Base-by-base conservation (phyloP, 1,140 invertebrate genomes). In the Micrasema minimum region DNA sequence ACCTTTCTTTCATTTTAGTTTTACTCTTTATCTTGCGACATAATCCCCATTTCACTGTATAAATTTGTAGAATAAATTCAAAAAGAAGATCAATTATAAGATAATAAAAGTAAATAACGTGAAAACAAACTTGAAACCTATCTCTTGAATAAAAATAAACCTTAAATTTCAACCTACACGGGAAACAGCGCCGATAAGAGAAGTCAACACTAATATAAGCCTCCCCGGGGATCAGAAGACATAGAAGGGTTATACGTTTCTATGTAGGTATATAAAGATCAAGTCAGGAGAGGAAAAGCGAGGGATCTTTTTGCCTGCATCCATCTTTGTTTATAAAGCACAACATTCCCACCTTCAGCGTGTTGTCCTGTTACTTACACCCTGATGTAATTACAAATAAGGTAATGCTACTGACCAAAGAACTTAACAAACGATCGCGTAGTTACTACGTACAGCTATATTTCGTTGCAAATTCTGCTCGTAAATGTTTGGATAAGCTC, bases 71-170 rank as follows among this genome's bases (percentile, higher is more conserved):
- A 59, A 59, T 59, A 66, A 50, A 66, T 67, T 53, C 45, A 26
- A 55, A 51, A 74, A 51, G 45, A 57, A 71, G 51, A 71, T 74
- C 72, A 74, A 74, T 74, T 74, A 74, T 74, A 69, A 71, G 72
- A 74, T 74, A 71, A 69, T 62, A 72, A 62, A 73, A 74, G 70
- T 74, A 74, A 74, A 74, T 74, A 74, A 74, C 46, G 66, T 41
- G 37, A 59, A 62, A 14, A 35, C 45, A 53, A 73, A 67, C 72
- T 69, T 50, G 59, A 73, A 53, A 73, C 72, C 68, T 74, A 74
- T 74, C 72, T 74, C 72, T 71, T 71, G 72, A 71, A 74, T 74
- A 74, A 74, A 74, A 74, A 74, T 74, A 74, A 74, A 74, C 53
- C 70, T 74, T 74, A 74, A 74, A 74, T 71, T 66, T 70, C 72